These are phyloP conservation scores for Leptobrachium leishanense DNA, from an alignment of 2,113 vertebrate genomes.

Conservation along the genomic window DNA sequence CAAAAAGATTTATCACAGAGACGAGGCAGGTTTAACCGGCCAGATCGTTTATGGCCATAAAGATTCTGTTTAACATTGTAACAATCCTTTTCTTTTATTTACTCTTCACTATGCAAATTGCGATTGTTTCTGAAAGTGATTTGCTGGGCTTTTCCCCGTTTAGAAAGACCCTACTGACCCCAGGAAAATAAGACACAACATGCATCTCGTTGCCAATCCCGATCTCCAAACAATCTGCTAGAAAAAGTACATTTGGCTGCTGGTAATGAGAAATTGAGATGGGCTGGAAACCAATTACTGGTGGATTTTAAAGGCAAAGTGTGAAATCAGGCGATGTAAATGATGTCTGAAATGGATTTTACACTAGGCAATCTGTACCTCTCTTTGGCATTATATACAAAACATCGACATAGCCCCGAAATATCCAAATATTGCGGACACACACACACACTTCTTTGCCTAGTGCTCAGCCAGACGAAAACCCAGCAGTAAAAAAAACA, in stretches of 20 bases:
- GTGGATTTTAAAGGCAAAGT: neutral
- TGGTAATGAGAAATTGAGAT: constrained; percentile 38
- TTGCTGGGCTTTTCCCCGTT: constrained; percentile 7
- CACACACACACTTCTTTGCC: no score
- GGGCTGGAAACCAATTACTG: constrained; percentile 39
- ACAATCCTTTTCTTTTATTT: neutral
- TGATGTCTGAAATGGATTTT: neutral
- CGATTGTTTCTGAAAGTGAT: constrained; percentile 16
- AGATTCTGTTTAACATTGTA: neutral
- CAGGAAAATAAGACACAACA: constrained; percentile 34
- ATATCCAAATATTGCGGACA: no score
- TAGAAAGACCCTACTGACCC: constrained; percentile 24
- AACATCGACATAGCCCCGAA: no score
- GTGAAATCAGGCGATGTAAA: neutral
- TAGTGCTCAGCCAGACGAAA: no score
- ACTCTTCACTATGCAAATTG: constrained; percentile 18
- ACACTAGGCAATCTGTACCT: no score
- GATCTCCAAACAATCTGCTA: constrained; percentile 21
- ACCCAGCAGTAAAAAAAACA: no score
- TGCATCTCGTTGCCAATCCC: constrained; percentile 11
- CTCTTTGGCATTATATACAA: no score
- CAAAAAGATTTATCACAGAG: no score
- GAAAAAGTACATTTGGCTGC: constrained; percentile 40
- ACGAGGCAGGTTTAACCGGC: no score
- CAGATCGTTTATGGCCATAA: neutral